phyloP scores from a whole-genome alignment of 2,797 vertebrate species.

The Masticophis lateralis region DNA sequence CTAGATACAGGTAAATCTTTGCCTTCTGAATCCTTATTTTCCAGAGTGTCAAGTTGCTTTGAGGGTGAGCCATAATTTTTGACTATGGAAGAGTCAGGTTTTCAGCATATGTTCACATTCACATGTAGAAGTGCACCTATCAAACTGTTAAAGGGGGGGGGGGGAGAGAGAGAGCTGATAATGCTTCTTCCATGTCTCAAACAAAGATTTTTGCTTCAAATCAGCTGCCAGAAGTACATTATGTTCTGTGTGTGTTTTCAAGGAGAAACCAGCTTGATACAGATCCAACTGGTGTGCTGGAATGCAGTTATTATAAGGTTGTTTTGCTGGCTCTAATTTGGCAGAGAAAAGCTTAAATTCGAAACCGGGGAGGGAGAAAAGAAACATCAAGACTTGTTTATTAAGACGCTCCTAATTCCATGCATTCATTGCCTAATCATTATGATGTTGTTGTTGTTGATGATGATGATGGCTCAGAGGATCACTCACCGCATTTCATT shows the following conservation, averaged over 20 bases:
- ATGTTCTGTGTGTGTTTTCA: constrained; percentile 43
- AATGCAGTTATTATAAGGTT: background rate
- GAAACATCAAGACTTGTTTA: background rate
- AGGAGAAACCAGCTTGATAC: constrained; percentile 32
- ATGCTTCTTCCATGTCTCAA: constrained; percentile 11
- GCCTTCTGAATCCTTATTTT: background rate
- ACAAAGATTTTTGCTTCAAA: constrained; percentile 24
- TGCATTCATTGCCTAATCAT: background rate
- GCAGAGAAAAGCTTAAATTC: constrained; percentile 3
- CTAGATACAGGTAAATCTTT: background rate
- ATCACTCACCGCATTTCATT: background rate
- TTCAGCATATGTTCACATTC: background rate
- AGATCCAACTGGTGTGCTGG: constrained; percentile 2
- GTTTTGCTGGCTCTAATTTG: constrained; percentile 7
- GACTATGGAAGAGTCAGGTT: background rate
- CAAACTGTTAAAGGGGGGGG: background rate
- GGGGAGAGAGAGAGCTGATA: background rate
- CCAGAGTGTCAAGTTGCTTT: background rate
- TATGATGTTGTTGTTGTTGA: background rate
- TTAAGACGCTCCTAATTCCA: background rate
- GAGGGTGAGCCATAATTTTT: background rate
- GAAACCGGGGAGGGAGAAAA: background rate
- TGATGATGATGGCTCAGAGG: background rate
- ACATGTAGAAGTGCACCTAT: background rate
- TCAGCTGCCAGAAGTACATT: constrained; percentile 41